phyloP scores from a whole-genome alignment of 2,797 vertebrate species.

The Choloepus didactylus region DNA sequence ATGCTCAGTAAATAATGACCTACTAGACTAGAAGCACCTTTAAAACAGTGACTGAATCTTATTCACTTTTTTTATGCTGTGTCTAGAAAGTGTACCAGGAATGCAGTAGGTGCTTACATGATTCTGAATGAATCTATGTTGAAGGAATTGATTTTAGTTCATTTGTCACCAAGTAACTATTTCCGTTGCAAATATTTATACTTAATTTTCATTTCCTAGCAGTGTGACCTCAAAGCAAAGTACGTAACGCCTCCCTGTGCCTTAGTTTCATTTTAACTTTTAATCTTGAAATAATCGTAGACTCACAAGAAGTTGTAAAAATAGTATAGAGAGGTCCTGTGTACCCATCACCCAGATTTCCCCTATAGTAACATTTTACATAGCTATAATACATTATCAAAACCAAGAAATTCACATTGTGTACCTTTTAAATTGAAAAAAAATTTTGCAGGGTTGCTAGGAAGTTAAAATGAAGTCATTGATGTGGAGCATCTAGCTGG shows the following conservation, averaged over 20 bases:
- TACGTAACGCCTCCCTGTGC: neutral
- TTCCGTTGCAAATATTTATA: conserved; percentile 1
- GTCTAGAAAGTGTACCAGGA: neutral
- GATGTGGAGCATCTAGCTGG: neutral
- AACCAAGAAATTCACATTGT: conserved; percentile 6
- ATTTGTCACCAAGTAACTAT: neutral
- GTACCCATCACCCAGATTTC: neutral
- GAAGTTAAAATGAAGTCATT: neutral
- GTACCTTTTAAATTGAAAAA: neutral
- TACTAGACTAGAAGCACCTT: neutral
- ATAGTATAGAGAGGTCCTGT: neutral
- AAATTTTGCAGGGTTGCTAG: neutral
- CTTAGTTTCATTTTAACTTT: conserved; percentile 30
- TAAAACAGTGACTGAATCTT: neutral
- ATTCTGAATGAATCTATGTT: conserved; percentile 49
- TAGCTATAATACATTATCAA: neutral
- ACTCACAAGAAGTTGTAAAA: conserved; percentile 30
- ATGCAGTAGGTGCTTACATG: neutral
- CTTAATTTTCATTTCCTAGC: conserved; percentile 49
- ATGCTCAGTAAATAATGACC: neutral
- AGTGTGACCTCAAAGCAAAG: neutral
- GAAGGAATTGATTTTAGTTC: conserved; percentile 22
- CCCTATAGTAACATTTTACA: neutral
- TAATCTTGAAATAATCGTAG: conserved; percentile 48
- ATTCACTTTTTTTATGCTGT: neutral